Evolutionary conservation across 2,113 vertebrate species (phyloP), one percentile per base, ranked within the genome.

Genomic region (Nibea coibor): DNA sequence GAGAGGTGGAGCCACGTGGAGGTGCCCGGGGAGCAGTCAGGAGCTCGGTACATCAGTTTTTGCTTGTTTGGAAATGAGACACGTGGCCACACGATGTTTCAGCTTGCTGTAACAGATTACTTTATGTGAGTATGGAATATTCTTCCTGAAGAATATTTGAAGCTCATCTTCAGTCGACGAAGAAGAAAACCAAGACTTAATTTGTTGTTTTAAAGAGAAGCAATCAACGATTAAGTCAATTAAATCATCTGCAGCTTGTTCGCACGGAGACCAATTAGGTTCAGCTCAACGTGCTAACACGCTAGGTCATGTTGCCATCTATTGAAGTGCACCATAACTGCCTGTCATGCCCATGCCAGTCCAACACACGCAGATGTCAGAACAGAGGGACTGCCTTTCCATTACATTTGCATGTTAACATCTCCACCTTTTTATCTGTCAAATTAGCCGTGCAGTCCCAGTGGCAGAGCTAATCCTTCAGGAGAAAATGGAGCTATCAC

Each of bases 341-440:
- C 31, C 51, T 48, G 47, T 42, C 65, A 59, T 35, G 45, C 45
- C 45, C 24, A 58, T 19, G 22, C 20, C 12, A 35, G 16, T 31
- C 5, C 14, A 39, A 53, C 64, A 8, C 58, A 48, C 65, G 62
- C 62, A 58, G 19, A 71, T 15, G 24, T 53, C 48, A 19, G 12
- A 39, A 9, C 54, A 15, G 24, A 26, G 71, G 42, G 39, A 48
- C 28, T 22, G 3, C 20, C 43, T 31, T 10, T 24, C 47, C 64
- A 59, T 51, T 72, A 59, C 64, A 45, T 53, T 26, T 5, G 28
- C 64, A 62, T 77, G 76, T 83, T 76, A 70, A 66, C 80, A 80
- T 85, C 71, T 48, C 61, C 70, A 78, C 56, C 59, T 78, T 73
- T 73, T 80, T 28, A 79, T 65, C 72, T 77, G 79, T 76, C 57